phyloP scores from a whole-genome alignment of 2,113 vertebrate genomes.

The Chascanopsetta lugubris region DNA sequence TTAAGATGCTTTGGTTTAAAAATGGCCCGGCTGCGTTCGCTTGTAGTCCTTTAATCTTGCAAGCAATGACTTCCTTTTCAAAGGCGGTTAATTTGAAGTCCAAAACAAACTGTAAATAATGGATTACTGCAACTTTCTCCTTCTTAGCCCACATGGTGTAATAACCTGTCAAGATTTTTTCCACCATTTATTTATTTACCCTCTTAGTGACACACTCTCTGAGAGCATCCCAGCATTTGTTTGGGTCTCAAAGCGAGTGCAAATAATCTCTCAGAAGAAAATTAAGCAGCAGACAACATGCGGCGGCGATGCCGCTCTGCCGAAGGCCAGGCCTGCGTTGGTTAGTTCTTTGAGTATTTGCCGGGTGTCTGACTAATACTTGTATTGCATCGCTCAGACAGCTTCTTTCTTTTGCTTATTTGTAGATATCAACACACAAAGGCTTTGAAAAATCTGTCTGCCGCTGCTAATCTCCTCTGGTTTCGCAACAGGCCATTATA shows the following conservation, averaged over 20 bases:
- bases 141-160: slow-evolving; percentile 83
- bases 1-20: slow-evolving; percentile 54
- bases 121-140: slow-evolving; percentile 80
- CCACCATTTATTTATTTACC: slow-evolving; percentile 75
- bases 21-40: slow-evolving; percentile 74
- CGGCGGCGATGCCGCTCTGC: slow-evolving; percentile 55
- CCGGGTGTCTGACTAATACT: slow-evolving; percentile 65
- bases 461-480: slow-evolving; percentile 73
- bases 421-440: slow-evolving; percentile 56
- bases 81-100: slow-evolving; percentile 78
- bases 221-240: slow-evolving; percentile 70
- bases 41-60: slow-evolving; percentile 79
- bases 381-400: slow-evolving; percentile 59
- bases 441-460: slow-evolving; percentile 65
- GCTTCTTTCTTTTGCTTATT: slow-evolving; percentile 64
- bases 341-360: slow-evolving; percentile 54
- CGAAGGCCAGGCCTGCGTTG: slow-evolving; percentile 54
- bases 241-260: slow-evolving; percentile 68
- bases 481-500: slow-evolving; percentile 80
- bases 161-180: slow-evolving; percentile 83
- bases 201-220: slow-evolving; percentile 66
- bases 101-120: slow-evolving; percentile 87
- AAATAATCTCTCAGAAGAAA: slow-evolving; percentile 71
- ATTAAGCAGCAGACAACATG: slow-evolving; percentile 70
- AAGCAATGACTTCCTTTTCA: slow-evolving; percentile 82